Percentiles rank a stretch among this genome's conserved stretches.
Evolutionary conservation across 2,113 vertebrate species (phyloP).

Genomic region (Sigmodon hispidus): DNA sequence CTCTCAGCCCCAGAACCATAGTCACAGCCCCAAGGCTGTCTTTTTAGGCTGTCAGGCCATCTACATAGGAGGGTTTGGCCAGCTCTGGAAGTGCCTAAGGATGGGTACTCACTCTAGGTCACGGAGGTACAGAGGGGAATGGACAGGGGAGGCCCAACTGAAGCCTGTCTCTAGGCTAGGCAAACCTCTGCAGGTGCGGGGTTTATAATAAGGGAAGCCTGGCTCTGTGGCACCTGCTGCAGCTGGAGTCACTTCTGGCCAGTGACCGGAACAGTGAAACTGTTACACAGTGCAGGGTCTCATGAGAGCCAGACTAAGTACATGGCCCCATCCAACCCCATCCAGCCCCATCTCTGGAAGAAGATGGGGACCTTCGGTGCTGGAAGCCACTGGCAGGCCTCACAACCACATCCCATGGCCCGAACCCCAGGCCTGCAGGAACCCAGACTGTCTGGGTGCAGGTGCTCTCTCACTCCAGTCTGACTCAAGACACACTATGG

Average conservation of each 20-base stretch:
- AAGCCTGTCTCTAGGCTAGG: not conserved
- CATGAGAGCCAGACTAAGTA: not conserved
- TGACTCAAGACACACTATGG: not conserved
- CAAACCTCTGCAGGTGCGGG: not conserved
- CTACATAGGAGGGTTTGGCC: not conserved
- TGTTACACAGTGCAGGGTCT: not conserved
- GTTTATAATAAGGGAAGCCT: not conserved
- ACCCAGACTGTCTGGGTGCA: not conserved
- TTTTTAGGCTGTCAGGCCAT: no score
- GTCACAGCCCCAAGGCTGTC: no score
- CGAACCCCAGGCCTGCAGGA: not conserved
- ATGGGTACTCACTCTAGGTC: not conserved
- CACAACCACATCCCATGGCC: not conserved
- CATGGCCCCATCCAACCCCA: no score
- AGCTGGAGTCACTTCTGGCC: not conserved
- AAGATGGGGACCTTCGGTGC: not conserved
- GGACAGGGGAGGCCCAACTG: not conserved
- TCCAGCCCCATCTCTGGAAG: not conserved
- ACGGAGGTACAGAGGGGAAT: not conserved
- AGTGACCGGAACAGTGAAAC: not conserved
- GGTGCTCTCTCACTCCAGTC: accelerated
- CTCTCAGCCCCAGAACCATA: not conserved
- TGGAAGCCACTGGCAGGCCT: not conserved
- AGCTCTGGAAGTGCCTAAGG: not conserved
- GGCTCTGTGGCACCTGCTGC: not conserved